phyloP scores from a whole-genome alignment of 2,888 invertebrate genomes.

The Cheilosia urbana region DNA sequence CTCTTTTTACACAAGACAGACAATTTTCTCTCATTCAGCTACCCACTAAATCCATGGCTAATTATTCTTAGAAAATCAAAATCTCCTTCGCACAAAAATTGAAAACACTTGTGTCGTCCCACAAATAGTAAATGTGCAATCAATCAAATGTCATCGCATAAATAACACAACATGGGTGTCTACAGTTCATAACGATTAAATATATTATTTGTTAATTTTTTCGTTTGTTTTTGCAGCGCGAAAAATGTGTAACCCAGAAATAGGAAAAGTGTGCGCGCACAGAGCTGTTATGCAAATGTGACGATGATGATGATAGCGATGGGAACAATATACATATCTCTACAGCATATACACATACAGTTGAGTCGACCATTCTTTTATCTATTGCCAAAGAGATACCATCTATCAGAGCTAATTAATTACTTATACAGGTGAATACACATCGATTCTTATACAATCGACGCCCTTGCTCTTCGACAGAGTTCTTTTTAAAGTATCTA shows the following conservation, averaged over 20 bases:
- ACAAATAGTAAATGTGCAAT: conserved; percentile 69
- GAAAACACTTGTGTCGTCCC: conserved; percentile 29
- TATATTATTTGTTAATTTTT: conserved; percentile 32
- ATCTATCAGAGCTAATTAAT: conserved; percentile 54
- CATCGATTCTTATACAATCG: conserved; percentile 30
- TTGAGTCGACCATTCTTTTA: conserved; percentile 45
- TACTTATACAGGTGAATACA: conserved; percentile 57
- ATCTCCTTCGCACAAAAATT: conserved; percentile 16
- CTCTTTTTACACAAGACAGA: conserved; percentile 19
- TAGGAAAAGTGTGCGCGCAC: conserved; percentile 18
- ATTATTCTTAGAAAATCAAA: conserved; percentile 47
- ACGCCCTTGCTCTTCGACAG: not conserved
- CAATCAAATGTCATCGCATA: conserved; percentile 67
- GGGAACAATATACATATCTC: conserved; percentile 30
- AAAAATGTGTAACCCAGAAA: conserved; percentile 1
- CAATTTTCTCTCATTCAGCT: conserved; percentile 7
- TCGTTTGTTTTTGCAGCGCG: not conserved
- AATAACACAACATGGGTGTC: conserved; percentile 59
- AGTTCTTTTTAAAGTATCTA: no score
- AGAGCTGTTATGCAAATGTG: conserved; percentile 43
- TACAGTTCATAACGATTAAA: conserved; percentile 59
- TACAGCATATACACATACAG: not conserved
- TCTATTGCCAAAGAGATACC: conserved; percentile 60
- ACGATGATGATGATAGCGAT: conserved; percentile 16
- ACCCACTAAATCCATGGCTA: conserved; percentile 35